A percentile compares a stretch with the other conserved stretches of the same genome.
Conservation (phyloP, 2,888 invertebrate genomes). For the Dioctria rufipes region DNA sequence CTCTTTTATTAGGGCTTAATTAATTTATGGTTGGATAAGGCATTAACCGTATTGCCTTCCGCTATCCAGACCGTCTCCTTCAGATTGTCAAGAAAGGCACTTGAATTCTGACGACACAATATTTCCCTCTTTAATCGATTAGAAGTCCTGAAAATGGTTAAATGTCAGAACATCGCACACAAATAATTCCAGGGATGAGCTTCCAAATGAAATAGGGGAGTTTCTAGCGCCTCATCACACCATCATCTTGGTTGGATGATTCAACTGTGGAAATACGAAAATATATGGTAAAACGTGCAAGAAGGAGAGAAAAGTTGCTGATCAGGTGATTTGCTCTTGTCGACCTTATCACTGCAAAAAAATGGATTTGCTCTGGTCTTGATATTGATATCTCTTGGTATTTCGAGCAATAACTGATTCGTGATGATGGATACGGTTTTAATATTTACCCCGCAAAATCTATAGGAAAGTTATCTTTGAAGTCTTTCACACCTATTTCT, state of each 20-base stretch:
- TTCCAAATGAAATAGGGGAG: not conserved
- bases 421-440: too few species aligned
- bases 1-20: constrained; percentile 40
- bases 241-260: not conserved
- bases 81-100: constrained; percentile 10
- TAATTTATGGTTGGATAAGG: constrained; percentile 35
- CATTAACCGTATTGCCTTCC: constrained; percentile 24
- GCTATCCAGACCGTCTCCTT: not conserved
- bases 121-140: not conserved
- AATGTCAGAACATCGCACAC: not conserved
- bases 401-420: not conserved
- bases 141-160: not conserved
- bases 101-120: not conserved
- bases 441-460: too few species aligned
- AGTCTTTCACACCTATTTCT: too few species aligned
- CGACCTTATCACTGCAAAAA: too few species aligned
- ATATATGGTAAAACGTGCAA: not conserved
- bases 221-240: not conserved
- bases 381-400: too few species aligned
- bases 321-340: not conserved
- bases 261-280: constrained; percentile 9
- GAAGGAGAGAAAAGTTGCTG: not conserved
- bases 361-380: not conserved
- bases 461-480: too few species aligned
- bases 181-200: not conserved